Evolutionary conservation across 1,140 invertebrate genomes (phyloP), one percentile per base, ranked within the genome.

Genomic region (Drosophila nebulosa): DNA sequence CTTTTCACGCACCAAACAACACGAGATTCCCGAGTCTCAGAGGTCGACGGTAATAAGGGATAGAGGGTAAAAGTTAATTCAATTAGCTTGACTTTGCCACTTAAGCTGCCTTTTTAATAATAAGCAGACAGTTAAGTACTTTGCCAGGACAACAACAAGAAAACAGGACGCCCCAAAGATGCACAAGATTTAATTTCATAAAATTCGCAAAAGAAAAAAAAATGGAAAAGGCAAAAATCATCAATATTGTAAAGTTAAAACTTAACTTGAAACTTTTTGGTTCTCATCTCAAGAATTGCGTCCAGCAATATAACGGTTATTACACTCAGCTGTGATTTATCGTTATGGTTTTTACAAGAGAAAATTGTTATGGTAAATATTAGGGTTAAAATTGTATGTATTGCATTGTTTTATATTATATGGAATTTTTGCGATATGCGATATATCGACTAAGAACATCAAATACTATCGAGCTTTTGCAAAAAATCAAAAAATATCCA

Each of bases 41-140:
- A 32, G 32, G 22, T 12, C 39, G 18, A 57, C 14, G 30, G 27
- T 32, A 53, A 53, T 30, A 53, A 53, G 24, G 4, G 30, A 35
- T 2, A 56, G 14, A 24, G 39, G 18, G 27, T 64, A 77, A 70
- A 78, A 78, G 81, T 74, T 85, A 85, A 85, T 85, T 85, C 78
- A 85, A 85, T 85, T 85, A 86, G 74, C 81, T 86, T 85, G 81
- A 86, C 81, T 86, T 76, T 86, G 78, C 81, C 81, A 86, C 81
- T 85, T 85, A 86, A 86, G 78, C 81, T 86, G 84, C 68, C 81
- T 84, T 85, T 76, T 85, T 85, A 85, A 86, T 85, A 85, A 85
- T 78, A 85, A 85, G 81, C 83, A 78, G 81, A 78, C 81, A 77
- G 78, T 78, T 78, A 86, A 86, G 74, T 88, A 88, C 83, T 81